phyloP scores from a whole-genome alignment of 2,888 invertebrate genomes.

The Sycophila texana region DNA sequence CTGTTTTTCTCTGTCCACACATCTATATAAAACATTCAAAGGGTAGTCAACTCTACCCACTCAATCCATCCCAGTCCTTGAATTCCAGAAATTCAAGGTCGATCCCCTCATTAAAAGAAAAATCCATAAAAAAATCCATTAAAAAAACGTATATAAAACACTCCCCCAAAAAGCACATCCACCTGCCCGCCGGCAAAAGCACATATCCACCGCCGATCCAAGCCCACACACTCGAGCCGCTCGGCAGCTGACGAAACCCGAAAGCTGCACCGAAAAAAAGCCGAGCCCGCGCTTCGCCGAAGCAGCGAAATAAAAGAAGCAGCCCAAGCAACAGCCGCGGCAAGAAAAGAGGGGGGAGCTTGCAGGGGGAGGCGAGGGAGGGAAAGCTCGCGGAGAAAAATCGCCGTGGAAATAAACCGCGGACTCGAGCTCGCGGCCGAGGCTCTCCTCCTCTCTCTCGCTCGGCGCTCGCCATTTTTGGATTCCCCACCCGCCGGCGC shows the following conservation, averaged over 20 bases:
- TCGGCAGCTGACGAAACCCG: not conserved
- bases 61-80: too few relatives aligned
- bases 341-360: not conserved
- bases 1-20: too few relatives aligned
- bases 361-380: not conserved
- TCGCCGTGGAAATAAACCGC: conserved; percentile 35
- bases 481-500: conserved; percentile 71
- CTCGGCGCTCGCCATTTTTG: conserved; percentile 73
- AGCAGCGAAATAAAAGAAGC: not conserved
- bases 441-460: conserved; percentile 21
- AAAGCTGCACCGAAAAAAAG: not conserved
- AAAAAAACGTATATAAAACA: too few relatives aligned
- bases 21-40: too few relatives aligned
- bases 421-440: not conserved
- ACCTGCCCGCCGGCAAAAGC: too few relatives aligned
- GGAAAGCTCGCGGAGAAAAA: conserved; percentile 7
- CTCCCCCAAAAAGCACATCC: too few relatives aligned
- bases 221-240: not conserved
- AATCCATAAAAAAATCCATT: too few relatives aligned
- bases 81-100: too few relatives aligned
- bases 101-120: too few relatives aligned
- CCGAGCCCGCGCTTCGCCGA: too few relatives aligned
- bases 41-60: too few relatives aligned
- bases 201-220: too few relatives aligned
- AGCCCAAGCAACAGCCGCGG: not conserved